Percentiles rank a stretch among this genome's conserved stretches.
Evolutionary conservation across 2,888 invertebrate genomes (phyloP).

Genomic region (Incurvaria masculella): DNA sequence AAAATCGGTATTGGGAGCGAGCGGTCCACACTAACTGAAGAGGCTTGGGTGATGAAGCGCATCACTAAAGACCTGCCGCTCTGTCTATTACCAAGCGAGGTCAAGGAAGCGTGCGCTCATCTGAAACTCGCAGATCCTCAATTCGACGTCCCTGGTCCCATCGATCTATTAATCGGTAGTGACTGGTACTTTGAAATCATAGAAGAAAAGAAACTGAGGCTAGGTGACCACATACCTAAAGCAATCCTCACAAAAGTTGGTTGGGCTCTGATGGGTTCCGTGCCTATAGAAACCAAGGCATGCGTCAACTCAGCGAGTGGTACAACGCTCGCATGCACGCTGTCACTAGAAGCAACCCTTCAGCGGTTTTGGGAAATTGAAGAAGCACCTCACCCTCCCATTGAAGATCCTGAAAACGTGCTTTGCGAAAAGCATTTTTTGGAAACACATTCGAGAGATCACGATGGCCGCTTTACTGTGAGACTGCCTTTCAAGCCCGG

Average conservation of each 20-base stretch:
- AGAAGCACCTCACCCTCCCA: conserved; percentile 2
- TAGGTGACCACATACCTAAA: not conserved
- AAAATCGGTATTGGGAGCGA: not conserved
- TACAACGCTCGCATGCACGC: not conserved
- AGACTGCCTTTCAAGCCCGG: not conserved
- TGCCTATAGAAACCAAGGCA: not conserved
- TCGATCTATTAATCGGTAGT: not conserved
- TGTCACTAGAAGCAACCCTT: conserved; percentile 6
- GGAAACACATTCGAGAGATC: conserved; percentile 7
- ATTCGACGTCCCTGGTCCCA: not conserved
- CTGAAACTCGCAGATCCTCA: not conserved
- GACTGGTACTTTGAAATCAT: not conserved
- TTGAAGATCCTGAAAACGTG: conserved; percentile 8
- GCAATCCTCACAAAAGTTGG: not conserved
- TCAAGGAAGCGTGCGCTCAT: not conserved
- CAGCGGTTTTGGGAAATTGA: conserved; percentile 6
- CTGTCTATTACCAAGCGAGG: not conserved
- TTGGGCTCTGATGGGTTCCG: conserved; percentile 4
- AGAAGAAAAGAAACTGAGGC: not conserved
- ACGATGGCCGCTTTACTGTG: conserved; percentile 6
- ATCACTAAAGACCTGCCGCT: not conserved
- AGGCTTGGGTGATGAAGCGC: not conserved
- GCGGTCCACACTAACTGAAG: not conserved
- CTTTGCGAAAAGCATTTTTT: conserved; percentile 8
- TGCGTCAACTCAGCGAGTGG: not conserved